Evolutionary conservation across 2,113 vertebrate species (phyloP), one percentile per base, ranked within the genome.

Genomic region (Myrmecophaga tridactyla): DNA sequence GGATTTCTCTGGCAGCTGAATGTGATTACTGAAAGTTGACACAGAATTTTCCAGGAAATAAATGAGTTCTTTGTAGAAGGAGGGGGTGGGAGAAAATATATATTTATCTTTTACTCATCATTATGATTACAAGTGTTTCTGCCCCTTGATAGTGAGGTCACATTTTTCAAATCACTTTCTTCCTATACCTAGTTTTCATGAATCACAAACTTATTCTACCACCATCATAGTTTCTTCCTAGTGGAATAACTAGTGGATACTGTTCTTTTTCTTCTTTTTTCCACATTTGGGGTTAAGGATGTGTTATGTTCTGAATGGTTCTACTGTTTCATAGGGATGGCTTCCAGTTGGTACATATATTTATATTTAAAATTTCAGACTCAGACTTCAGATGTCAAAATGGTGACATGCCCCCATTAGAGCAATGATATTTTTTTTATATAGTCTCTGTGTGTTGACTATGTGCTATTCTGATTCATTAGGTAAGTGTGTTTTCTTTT

Each of bases 401-500:
- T 97, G 85, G 63, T 96, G 90, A 93, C 83, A 86, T 94, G 65
- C 92, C 58, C 81, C 69, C 77, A 82, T 73, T 95, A 96, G 87
- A 73, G 89, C 73, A 95, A 9, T 97, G 80, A 29, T 90, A 86
- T 92, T 93, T 84, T n/a, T 97, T 96, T 95, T 96, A 82, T 94
- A 81, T 96, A 96, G 92, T 93, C 72, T 97, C 39, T 98, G 90
- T 96, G 97, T 97, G 73, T 96, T 97, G 39, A 93, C 95, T 98
- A 25, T 95, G 94, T 98, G 97, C 94, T 98, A 60, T 97, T 97
- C 90, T 96, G 88, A 96, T 97, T 98, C 88, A 97, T 96, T 97
- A 93, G 97, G 93, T 98, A 97, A 98, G 95, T 97, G 96, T 96
- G 95, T 96, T 90, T 92, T 97, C 98, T 98, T 95, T 96, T 98